These are phyloP conservation scores for Euschistus heros DNA, from an alignment of 1,140 invertebrate genomes.

Conservation along the genomic window DNA sequence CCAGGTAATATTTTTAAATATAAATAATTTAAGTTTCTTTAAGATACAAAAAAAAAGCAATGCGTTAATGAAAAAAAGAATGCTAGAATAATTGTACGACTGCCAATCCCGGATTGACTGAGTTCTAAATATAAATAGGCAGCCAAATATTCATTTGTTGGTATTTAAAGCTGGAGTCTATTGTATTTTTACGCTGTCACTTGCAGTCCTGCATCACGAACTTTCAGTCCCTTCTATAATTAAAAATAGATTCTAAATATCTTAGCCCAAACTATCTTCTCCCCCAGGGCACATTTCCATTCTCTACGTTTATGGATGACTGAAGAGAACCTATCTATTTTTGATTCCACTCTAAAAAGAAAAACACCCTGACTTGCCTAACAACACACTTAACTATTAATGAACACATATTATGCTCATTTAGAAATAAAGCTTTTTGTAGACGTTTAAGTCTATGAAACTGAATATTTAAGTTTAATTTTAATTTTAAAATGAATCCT, in stretches of 20 bases:
- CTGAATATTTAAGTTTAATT: too few species aligned
- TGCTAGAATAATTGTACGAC: constrained; percentile 6
- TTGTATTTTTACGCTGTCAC: constrained; percentile 14
- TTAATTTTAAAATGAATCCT: too few species aligned
- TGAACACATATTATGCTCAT: too few species aligned
- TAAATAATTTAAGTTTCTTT: background rate
- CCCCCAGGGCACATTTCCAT: background rate
- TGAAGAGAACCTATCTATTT: background rate
- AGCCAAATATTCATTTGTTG: constrained; percentile 13
- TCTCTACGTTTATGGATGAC: background rate
- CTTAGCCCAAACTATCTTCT: background rate
- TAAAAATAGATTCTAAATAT: constrained; percentile 16
- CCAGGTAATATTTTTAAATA: constrained; percentile 50
- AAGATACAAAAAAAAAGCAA: background rate
- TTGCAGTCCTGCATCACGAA: background rate
- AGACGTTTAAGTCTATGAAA: too few species aligned
- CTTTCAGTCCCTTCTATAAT: constrained; percentile 7
- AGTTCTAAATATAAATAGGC: constrained; percentile 1
- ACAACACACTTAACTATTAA: too few species aligned
- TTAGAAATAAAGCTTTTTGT: too few species aligned
- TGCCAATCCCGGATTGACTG: background rate
- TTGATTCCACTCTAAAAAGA: too few species aligned
- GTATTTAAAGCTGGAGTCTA: constrained; percentile 12
- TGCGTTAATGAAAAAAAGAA: background rate
- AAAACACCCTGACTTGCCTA: too few species aligned